A percentile compares a stretch with the other conserved stretches of the same genome.
phyloP scores from a whole-genome alignment of 2,888 invertebrate species.

The Mycalesis mineus region DNA sequence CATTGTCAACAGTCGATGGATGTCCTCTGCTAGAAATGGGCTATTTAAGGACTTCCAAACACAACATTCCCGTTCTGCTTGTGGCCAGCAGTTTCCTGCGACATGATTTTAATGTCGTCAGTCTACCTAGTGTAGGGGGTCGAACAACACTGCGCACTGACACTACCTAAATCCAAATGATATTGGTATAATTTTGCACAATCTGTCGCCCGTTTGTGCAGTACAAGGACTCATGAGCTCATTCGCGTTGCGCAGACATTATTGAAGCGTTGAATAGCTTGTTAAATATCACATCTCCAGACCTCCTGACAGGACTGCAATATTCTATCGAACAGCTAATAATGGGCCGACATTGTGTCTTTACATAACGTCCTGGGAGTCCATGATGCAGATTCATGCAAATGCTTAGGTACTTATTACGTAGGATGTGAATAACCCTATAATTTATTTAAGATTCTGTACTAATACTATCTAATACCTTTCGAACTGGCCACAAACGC shows the following conservation, averaged over 20 bases:
- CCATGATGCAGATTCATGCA: neutral
- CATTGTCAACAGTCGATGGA: too few relatives aligned
- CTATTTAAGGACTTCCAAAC: too few relatives aligned
- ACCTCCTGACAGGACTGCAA: slow-evolving; percentile 44
- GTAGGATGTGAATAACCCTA: neutral
- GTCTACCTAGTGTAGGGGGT: too few relatives aligned
- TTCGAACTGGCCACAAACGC: too few relatives aligned
- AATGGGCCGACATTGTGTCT: slow-evolving; percentile 25
- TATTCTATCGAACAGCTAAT: slow-evolving; percentile 42
- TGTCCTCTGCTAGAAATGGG: too few relatives aligned
- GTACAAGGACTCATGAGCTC: slow-evolving; percentile 31
- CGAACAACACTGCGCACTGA: too few relatives aligned
- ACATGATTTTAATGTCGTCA: too few relatives aligned
- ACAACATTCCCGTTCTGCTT: too few relatives aligned
- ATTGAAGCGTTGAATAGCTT: slow-evolving; percentile 64
- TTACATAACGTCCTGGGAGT: slow-evolving; percentile 17
- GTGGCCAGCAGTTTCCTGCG: too few relatives aligned
- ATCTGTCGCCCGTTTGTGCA: slow-evolving; percentile 21
- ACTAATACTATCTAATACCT: too few relatives aligned
- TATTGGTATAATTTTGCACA: neutral
- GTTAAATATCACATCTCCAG: slow-evolving; percentile 49
- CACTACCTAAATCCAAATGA: too few relatives aligned
- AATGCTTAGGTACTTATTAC: neutral
- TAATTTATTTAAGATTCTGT: too few relatives aligned
- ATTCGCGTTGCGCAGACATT: slow-evolving; percentile 45